Percentiles rank a stretch among this genome's conserved stretches.
phyloP scores from a whole-genome alignment of 2,888 invertebrate genomes.

The Epinotia bilunana region DNA sequence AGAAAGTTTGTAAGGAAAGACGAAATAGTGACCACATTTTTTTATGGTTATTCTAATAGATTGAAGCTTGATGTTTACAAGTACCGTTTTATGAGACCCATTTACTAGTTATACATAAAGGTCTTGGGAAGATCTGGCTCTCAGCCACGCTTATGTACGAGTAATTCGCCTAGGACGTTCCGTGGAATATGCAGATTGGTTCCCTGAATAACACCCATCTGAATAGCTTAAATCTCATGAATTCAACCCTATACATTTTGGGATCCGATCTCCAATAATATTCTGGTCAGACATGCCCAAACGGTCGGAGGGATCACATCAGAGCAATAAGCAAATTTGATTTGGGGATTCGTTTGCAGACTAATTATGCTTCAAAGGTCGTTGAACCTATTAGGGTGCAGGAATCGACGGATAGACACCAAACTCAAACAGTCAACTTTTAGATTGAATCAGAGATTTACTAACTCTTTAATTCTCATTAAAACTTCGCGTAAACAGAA shows the following conservation, averaged over 20 bases:
- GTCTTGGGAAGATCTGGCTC: background rate
- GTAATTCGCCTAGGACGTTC: constrained; percentile 9
- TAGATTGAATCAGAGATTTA: constrained; percentile 18
- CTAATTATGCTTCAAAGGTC: constrained; percentile 13
- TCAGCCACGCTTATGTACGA: constrained; percentile 1
- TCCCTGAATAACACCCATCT: constrained; percentile 10
- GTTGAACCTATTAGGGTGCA: constrained; percentile 16
- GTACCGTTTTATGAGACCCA: background rate
- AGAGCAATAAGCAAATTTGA: constrained; percentile 5
- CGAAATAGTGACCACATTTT: no score
- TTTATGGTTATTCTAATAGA: no score
- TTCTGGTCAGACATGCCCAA: constrained; percentile 13
- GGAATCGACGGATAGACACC: constrained; percentile 5
- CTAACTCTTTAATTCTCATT: constrained; percentile 24
- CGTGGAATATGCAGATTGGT: constrained; percentile 20
- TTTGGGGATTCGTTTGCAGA: constrained; percentile 7
- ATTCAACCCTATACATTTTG: constrained; percentile 10
- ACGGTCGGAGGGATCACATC: background rate
- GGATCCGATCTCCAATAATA: constrained; percentile 13
- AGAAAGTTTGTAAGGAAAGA: no score
- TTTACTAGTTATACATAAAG: background rate
- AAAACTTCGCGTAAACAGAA: no score
- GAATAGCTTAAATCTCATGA: constrained; percentile 20
- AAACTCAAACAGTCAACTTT: constrained; percentile 26
- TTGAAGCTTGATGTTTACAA: no score